Evolutionary conservation across 2,888 invertebrate species (phyloP), one percentile per base, ranked within the genome.

Genomic region (Sinohyriopsis cumingii): DNA sequence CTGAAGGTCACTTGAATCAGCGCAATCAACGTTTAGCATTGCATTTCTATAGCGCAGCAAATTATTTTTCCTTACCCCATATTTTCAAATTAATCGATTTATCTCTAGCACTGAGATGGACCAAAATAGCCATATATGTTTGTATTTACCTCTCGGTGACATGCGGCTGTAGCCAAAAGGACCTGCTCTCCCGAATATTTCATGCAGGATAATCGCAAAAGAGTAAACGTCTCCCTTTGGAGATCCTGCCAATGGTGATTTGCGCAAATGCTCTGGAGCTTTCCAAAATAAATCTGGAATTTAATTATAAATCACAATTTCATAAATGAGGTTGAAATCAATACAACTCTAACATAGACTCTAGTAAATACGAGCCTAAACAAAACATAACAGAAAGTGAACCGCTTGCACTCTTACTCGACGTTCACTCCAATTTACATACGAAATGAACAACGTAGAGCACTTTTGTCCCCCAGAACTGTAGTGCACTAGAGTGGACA

Each of bases 121-220:
- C 45, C 45, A 3, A 45, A 45, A 45, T 54, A 55, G 7, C 5
- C 20, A 63, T n/a, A n/a, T 63, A 54, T 45, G 15, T 45, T 61
- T 22, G 55, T 53, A 60, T 60, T 20, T 91, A 95, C 95, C 95
- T 93, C 95, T 95, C 86, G 97, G 96, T 91, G 96, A 95, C 69
- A 94, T 90, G 18, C 84, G 92, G 74, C 93, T 93, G 84, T 93
- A 93, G 24, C 89, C 90, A 79, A 84, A 91, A 3, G 91, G 91
- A 5, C 89, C 89, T 3, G 77, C 68, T 61, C 90, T 78, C 0
- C 88, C 87, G 33, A 89, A 84, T 20, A 91, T 88, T 73, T 91
- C 91, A 71, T 89, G 89, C 12, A 91, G 81, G 54, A 91, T 88
- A 57, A 91, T 88, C 0, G 94, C 95, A 87, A 96, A 96, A 1